Base-by-base conservation (phyloP, 2,113 vertebrate genomes). In the Lophotis ruficrista region DNA sequence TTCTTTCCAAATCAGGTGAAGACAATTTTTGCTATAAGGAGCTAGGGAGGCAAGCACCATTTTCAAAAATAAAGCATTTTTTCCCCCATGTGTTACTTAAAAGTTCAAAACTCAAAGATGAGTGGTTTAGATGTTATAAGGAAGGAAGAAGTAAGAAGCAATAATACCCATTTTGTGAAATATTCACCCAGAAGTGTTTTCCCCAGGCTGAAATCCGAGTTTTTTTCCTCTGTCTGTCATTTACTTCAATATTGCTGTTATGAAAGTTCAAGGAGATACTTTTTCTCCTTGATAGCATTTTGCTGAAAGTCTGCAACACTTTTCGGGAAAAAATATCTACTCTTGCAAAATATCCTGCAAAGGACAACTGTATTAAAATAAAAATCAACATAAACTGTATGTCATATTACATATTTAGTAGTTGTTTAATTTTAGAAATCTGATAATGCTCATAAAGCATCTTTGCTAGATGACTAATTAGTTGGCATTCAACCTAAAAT, bases 401-500 rank as follows among this genome's bases (percentile, higher is more conserved):
- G 78, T 31, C 71, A 57, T 66, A 90, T 45, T 86, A 91, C 86
- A 80, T 89, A 96, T 95, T 95, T 84, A 91, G 91, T 90, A 87
- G 93, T 79, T 47, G 88, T 77, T 94, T 90, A 95, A 95, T 95
- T 96, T 96, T 95, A 73, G 96, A 93, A 96, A 65, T 88, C 94
- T 93, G 89, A 95, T 97, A 97, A 94, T 89, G 91, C 92, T 84
- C 92, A 94, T 91, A 94, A 94, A 94, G 93, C 95, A 95, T 96
- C 77, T 96, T 97, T 92, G 93, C 91, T 96, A 79, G 77, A 89
- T 97, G 95, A 93, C 81, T 97, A 95, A 96, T 96, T 94, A 94
- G 83, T 94, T 87, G 90, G 94, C 93, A 96, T 97, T 97, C 96
- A 96, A 97, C 95, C 91, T 83, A 87, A 94, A 96, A 96, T 11